phyloP scores from a whole-genome alignment of 2,888 invertebrate genomes.

The Rhagium mordax region DNA sequence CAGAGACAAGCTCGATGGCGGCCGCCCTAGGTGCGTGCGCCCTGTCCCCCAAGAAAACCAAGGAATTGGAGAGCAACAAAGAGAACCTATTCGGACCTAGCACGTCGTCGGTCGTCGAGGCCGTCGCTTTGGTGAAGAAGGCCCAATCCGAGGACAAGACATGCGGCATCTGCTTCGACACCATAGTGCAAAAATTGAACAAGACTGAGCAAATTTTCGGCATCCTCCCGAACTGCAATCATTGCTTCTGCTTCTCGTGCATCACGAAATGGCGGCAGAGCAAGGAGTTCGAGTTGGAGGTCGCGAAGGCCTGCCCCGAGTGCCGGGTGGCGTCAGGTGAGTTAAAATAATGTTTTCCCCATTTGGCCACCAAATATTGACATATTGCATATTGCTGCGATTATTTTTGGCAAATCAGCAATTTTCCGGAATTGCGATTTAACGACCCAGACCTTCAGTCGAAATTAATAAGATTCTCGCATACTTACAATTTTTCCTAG shows the following conservation, averaged over 20 bases:
- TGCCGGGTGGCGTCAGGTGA: slow-evolving; percentile 55
- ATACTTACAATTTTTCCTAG: no score
- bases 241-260: slow-evolving; percentile 57
- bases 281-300: slow-evolving; percentile 56
- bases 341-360: neutral
- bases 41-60: slow-evolving; percentile 34
- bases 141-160: slow-evolving; percentile 49
- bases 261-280: slow-evolving; percentile 56
- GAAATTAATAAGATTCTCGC: no score
- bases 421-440: no score
- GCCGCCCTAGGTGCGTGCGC: slow-evolving; percentile 38
- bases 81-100: slow-evolving; percentile 44
- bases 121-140: slow-evolving; percentile 40
- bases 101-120: slow-evolving; percentile 45
- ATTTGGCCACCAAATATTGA: neutral
- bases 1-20: neutral
- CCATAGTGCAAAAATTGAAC: slow-evolving; percentile 48
- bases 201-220: slow-evolving; percentile 53
- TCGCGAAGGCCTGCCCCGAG: slow-evolving; percentile 57
- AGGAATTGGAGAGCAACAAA: slow-evolving; percentile 2
- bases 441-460: no score
- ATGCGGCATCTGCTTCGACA: slow-evolving; percentile 58
- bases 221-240: slow-evolving; percentile 57
- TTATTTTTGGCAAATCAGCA: no score
- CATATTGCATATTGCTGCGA: no score